Evolutionary conservation across 2,888 invertebrate genomes (phyloP), one percentile per base, ranked within the genome.

Genomic region (Apodemia duryi): DNA sequence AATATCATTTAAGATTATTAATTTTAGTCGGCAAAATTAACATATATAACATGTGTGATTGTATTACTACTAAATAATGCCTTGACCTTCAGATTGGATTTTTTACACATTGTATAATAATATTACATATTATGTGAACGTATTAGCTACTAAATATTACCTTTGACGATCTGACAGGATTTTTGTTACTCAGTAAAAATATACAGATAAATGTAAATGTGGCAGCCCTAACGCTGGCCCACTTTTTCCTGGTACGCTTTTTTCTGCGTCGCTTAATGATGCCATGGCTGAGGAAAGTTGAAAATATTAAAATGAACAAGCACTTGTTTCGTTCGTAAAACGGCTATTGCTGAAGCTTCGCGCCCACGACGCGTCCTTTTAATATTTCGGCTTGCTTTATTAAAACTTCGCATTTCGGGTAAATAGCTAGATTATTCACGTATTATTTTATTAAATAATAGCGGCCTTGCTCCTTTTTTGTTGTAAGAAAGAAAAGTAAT

Each of bases 271-370:
- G 79, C 84, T 81, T 89, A 91, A 89, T 89, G 90, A 88, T 85
- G 82, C 79, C 76, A 76, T 74, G 77, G 75, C 81, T 75, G 80
- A 79, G 78, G 77, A 82, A 89, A 86, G 80, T 87, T 85, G 86
- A 83, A 83, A 88, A 87, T 90, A 91, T 91, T 91, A 91, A 91
- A 91, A 91, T 88, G 90, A 89, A 86, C 87, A 82, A 87, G 88
- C 85, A 87, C 88, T 90, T 88, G 88, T 86, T 86, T 84, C 86
- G 80, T 78, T 75, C 80, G 84, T 83, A 82, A 89, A 88, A 82
- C 84, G 83, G 79, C 83, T 75, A 83, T 84, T 81, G 83, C 84
- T 85, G 82, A 82, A 78, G 83, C 82, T 82, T 86, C 78, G 77
- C 85, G 84, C 83, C 84, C 57, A 32, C 57, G 57, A 49, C 13